phyloP scores from a whole-genome alignment of 2,797 vertebrate genomes.

The Aldrovandia affinis region DNA sequence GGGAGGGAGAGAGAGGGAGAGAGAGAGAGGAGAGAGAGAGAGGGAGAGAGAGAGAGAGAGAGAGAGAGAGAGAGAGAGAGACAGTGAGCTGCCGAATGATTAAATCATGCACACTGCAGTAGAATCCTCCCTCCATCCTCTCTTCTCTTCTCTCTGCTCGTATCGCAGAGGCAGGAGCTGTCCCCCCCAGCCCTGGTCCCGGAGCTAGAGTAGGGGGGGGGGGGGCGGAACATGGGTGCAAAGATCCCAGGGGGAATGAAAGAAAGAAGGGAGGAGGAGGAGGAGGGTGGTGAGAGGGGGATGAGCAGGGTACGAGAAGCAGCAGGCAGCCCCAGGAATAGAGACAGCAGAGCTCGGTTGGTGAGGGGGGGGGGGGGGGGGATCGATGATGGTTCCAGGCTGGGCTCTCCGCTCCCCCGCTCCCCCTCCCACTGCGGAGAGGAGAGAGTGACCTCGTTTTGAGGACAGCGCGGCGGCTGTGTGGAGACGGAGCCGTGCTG shows the following conservation, averaged over 20 bases:
- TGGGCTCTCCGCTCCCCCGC: neutral
- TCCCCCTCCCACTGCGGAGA: conserved; percentile 29
- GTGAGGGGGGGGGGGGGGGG: neutral
- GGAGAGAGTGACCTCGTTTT: conserved; percentile 49
- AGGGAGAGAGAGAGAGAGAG: too few relatives aligned
- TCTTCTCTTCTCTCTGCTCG: neutral
- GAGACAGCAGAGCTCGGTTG: conserved; percentile 1
- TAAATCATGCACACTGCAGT: conserved; percentile 15
- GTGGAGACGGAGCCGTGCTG: conserved; percentile 13
- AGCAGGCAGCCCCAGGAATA: conserved; percentile 6
- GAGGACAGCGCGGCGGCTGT: conserved; percentile 40
- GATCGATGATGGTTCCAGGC: conserved; percentile 24
- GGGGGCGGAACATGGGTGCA: neutral
- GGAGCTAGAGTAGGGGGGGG: neutral
- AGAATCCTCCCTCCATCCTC: neutral
- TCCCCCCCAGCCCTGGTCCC: neutral
- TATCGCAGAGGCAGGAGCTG: neutral
- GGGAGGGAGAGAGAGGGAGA: too few relatives aligned
- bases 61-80: too few relatives aligned
- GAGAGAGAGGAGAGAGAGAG: too few relatives aligned
- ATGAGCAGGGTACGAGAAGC: neutral
- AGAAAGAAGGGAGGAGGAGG: neutral
- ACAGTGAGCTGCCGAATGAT: neutral
- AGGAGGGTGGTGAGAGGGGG: neutral
- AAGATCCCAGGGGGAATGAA: neutral